Percentiles rank a stretch among this genome's conserved stretches.
Evolutionary conservation across 1,140 invertebrate genomes (phyloP).

Genomic region (Pseudachorutes palmiensis): DNA sequence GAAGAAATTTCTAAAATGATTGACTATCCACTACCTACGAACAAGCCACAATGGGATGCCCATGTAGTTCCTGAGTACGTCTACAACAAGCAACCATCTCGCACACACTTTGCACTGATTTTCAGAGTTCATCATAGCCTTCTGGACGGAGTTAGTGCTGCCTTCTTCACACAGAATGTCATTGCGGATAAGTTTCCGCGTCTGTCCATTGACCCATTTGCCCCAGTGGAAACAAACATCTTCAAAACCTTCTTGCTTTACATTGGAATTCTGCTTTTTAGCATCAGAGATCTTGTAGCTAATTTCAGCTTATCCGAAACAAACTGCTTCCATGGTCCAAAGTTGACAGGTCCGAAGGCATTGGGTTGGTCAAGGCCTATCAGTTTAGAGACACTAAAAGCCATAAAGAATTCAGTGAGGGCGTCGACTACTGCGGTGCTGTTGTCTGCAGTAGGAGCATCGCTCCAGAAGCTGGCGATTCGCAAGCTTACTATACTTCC

Average conservation of each 20-base stretch:
- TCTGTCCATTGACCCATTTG: background rate
- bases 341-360: conserved; percentile 14
- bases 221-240: background rate
- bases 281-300: conserved; percentile 13
- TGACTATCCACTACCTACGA: background rate
- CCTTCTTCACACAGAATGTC: conserved; percentile 2
- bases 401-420: conserved; percentile 13
- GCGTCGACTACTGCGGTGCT: conserved; percentile 14
- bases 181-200: background rate
- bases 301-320: conserved; percentile 17
- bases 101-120: conserved; percentile 1
- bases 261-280: no score
- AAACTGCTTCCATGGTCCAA: conserved; percentile 22
- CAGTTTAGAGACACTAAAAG: conserved; percentile 14
- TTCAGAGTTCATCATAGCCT: conserved; percentile 20
- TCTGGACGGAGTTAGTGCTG: conserved; percentile 24
- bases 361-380: background rate
- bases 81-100: background rate
- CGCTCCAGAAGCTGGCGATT: conserved; percentile 8
- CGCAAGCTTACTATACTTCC: conserved; percentile 14
- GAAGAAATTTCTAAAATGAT: background rate
- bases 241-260: conserved; percentile 9
- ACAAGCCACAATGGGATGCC: background rate
- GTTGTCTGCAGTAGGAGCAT: conserved; percentile 12
- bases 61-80: background rate